phyloP scores from a whole-genome alignment of 2,888 invertebrate genomes.

The Eupithecia subumbrata region DNA sequence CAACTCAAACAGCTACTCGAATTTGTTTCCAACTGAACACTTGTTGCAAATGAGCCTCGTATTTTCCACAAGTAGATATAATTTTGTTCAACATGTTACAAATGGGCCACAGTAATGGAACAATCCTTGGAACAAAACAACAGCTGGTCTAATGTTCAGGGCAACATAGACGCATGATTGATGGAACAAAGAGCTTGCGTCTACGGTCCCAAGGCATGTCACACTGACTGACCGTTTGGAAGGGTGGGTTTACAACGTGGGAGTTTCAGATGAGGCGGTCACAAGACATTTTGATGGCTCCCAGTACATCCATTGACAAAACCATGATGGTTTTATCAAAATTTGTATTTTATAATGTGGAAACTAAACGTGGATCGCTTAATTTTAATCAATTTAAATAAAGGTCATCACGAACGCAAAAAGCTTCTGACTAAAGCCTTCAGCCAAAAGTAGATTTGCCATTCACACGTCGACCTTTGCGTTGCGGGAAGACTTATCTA shows the following conservation, averaged over 20 bases:
- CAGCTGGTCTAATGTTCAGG: slow-evolving; percentile 10
- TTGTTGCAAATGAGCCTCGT: not conserved
- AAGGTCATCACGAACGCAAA: not conserved
- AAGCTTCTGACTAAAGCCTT: not conserved
- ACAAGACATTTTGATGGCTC: too few relatives aligned
- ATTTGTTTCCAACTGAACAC: not conserved
- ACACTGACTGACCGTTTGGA: not conserved
- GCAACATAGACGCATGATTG: slow-evolving; percentile 5
- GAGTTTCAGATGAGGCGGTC: not conserved
- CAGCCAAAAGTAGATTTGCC: not conserved
- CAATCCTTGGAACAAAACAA: not conserved
- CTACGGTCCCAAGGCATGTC: slow-evolving; percentile 10
- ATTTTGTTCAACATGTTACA: not conserved
- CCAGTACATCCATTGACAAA: too few relatives aligned
- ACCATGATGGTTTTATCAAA: too few relatives aligned
- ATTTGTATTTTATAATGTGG: too few relatives aligned
- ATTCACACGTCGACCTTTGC: not conserved
- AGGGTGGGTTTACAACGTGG: not conserved
- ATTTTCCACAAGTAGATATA: not conserved
- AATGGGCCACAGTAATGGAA: not conserved
- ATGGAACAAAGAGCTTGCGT: slow-evolving; percentile 5
- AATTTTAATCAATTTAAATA: too few relatives aligned
- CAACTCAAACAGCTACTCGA: not conserved
- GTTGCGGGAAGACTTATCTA: not conserved
- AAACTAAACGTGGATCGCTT: too few relatives aligned